Percentiles rank a stretch among this genome's conserved stretches.
Conservation (phyloP, 2,888 invertebrate species). For the Dynastes maya region DNA sequence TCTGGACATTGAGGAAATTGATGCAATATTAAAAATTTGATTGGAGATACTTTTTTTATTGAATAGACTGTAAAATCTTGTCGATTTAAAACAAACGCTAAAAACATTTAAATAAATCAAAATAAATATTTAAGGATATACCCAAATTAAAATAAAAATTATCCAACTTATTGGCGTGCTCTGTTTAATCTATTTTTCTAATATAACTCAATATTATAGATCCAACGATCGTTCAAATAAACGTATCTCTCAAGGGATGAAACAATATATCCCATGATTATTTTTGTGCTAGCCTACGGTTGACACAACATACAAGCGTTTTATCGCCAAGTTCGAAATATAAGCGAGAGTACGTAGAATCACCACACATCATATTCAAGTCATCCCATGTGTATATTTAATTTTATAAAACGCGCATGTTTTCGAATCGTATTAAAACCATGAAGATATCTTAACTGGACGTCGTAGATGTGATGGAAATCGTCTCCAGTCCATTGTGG, state of each 20-base stretch:
- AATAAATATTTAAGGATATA: not conserved
- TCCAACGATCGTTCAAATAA: constrained; percentile 13
- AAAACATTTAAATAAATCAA: not conserved
- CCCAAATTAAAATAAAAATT: constrained; percentile 8
- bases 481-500: not conserved
- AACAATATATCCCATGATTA: constrained; percentile 64
- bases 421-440: constrained; percentile 35
- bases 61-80: not conserved
- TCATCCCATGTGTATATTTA: constrained; percentile 63
- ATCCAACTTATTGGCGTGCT: too few species aligned
- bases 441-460: constrained; percentile 48
- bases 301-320: constrained; percentile 65
- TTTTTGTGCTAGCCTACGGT: constrained; percentile 69
- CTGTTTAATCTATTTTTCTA: constrained; percentile 10
- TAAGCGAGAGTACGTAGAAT: constrained; percentile 6
- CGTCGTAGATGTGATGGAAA: constrained; percentile 50
- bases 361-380: constrained; percentile 54
- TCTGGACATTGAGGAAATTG: not conserved
- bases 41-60: too few species aligned
- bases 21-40: constrained; percentile 43
- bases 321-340: constrained; percentile 62
- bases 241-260: constrained; percentile 64
- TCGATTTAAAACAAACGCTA: not conserved
- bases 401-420: constrained; percentile 50
- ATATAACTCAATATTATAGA: constrained; percentile 13